These are phyloP conservation scores for Hypanus sabinus DNA, from an alignment of 2,113 vertebrate genomes.

Conservation along the genomic window DNA sequence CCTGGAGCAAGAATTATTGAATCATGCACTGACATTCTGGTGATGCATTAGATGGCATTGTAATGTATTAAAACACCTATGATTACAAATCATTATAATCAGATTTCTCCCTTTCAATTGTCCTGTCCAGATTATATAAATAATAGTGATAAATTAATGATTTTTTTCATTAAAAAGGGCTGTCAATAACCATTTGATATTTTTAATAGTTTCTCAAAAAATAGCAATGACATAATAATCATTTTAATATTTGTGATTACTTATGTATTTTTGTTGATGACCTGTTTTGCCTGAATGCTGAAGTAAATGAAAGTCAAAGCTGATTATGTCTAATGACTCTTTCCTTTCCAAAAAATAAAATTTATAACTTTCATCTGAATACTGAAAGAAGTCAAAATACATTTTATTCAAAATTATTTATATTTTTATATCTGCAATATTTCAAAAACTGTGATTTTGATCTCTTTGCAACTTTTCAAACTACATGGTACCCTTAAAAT, in stretches of 20 bases:
- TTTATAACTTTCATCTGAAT: not conserved
- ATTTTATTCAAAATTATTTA: too few species aligned
- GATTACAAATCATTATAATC: not conserved
- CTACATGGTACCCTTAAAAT: not conserved
- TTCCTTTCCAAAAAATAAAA: not conserved
- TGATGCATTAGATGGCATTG: not conserved
- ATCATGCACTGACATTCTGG: not conserved
- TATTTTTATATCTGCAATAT: not conserved
- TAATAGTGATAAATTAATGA: constrained; percentile 5
- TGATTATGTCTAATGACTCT: not conserved
- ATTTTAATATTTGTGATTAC: not conserved
- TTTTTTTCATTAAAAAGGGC: not conserved
- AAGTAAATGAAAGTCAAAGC: not conserved
- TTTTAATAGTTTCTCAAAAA: not conserved
- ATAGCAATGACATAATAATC: not conserved
- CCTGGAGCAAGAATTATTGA: not conserved
- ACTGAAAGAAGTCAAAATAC: not conserved
- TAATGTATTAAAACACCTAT: not conserved
- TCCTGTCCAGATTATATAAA: not conserved
- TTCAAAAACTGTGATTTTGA: too few species aligned
- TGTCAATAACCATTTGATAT: not conserved
- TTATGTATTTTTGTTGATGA: not conserved
- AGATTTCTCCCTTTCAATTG: not conserved
- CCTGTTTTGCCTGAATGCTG: not conserved
- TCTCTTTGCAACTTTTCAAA: not conserved